These are phyloP conservation scores for Heptranchias perlo DNA, from an alignment of 2,113 vertebrate genomes.

Conservation along the genomic window DNA sequence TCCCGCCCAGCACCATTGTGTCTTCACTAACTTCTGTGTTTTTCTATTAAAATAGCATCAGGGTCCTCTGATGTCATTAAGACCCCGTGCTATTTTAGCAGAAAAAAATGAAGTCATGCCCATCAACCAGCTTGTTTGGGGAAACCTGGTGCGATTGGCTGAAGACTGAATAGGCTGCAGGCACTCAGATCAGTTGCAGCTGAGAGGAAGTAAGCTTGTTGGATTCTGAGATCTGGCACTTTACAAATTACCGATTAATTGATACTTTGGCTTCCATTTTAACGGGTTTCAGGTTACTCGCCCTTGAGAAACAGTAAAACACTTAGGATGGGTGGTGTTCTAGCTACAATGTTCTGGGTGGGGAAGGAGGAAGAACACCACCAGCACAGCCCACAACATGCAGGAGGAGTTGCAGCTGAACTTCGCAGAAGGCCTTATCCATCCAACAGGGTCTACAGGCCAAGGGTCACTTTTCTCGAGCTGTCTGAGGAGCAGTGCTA, in stretches of 20 bases:
- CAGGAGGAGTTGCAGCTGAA: too few relatives aligned
- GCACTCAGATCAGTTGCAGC: background rate
- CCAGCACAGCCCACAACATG: background rate
- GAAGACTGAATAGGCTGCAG: background rate
- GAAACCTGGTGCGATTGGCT: background rate
- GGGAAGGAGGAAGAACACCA: background rate
- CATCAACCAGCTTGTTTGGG: background rate
- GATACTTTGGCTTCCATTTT: background rate
- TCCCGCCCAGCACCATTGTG: background rate
- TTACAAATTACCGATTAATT: background rate
- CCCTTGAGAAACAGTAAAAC: background rate
- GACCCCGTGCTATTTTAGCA: background rate
- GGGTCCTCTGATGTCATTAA: background rate
- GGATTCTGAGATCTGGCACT: background rate
- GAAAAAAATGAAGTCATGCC: background rate
- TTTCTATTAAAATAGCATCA: background rate
- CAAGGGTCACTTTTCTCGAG: background rate
- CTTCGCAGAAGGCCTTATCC: background rate
- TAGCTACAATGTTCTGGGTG: background rate
- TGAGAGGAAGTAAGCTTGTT: background rate
- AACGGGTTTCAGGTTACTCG: background rate
- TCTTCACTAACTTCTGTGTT: background rate
- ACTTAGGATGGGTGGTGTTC: background rate
- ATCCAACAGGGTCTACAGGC: background rate
- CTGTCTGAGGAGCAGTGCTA: background rate